Base-by-base conservation (phyloP, 2,113 vertebrate genomes). In the Sapayoa aenigma region DNA sequence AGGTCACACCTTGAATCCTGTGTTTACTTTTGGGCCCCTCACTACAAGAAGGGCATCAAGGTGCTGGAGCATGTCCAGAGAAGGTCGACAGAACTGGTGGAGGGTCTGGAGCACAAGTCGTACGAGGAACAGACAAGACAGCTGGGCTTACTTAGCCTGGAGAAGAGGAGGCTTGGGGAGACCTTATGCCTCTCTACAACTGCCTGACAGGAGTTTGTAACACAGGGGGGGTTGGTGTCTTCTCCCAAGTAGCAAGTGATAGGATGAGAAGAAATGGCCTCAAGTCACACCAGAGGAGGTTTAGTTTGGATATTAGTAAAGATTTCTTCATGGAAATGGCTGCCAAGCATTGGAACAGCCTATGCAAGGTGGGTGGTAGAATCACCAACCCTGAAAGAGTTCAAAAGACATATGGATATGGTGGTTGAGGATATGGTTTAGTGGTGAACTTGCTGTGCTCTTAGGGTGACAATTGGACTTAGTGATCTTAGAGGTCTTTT, bases 11-110 rank as follows among this genome's bases (percentile, higher is more conserved):
- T 53, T 0, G 1, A 75, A 35, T 14, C 5, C 15, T 53, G 37
- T n/a, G n/a, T 39, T 30, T 23, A 39, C 24, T 39, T 52, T 24
- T 82, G 60, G 39, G 53, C 4, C 16, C 8, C 20, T 53, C 46
- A n/a, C 20, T 41, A 12, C n/a, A 68, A 14, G 1, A 44, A 74
- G 4, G 28, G 8, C 3, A 8, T 7, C 39, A 50, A 58, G 35
- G 58, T 20, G 14, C 50, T 58, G n/a, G 11, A 82, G 13, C 0
- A 0, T n/a, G 33, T 53, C 28, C 20, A 15, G 30, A 77, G 46
- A 33, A 33, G 28, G 46, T 16, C 17, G 62, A 5, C 11, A 20
- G 15, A n/a, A 9, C 33, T 52, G n/a, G n/a, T 41, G 69, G 60
- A 53, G 13, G 33, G 16, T 30, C 52, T 52, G 28, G 33, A 59